Evolutionary conservation across 30 jellyfish, hydroid and myxozoan genomes (phyloP).

Genomic region (Sanderia malayensis): DNA sequence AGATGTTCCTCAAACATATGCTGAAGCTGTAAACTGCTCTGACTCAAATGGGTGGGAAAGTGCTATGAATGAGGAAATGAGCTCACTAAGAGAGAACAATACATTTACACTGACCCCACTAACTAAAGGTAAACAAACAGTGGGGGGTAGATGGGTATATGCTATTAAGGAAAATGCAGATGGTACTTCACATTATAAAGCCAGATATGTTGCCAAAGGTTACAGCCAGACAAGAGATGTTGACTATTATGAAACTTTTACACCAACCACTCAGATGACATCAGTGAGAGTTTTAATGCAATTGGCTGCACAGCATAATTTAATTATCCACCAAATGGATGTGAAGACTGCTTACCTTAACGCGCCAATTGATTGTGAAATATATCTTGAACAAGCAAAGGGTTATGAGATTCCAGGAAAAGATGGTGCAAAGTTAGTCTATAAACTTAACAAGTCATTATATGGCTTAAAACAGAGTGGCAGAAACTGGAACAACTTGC

Average conservation of each 20-base stretch:
- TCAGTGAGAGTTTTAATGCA: background rate
- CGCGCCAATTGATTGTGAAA: slow-evolving; percentile 56
- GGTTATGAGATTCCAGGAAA: slow-evolving; percentile 31
- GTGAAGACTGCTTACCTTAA: slow-evolving; percentile 21
- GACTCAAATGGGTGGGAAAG: slow-evolving; percentile 44
- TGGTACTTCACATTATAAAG: slow-evolving; percentile 13
- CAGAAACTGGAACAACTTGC: slow-evolving; percentile 18
- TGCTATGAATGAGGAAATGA: slow-evolving; percentile 62
- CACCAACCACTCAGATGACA: background rate
- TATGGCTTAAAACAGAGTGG: slow-evolving; percentile 38
- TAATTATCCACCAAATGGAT: background rate
- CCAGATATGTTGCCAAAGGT: slow-evolving; percentile 44
- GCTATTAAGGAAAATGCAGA: slow-evolving; percentile 1
- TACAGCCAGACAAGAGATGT: slow-evolving; percentile 6
- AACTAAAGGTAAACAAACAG: slow-evolving; percentile 10
- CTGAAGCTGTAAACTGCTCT: slow-evolving; percentile 31
- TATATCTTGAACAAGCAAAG: slow-evolving; percentile 35
- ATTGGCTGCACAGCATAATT: background rate
- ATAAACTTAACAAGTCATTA: slow-evolving; percentile 18
- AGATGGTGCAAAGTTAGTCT: slow-evolving; percentile 18
- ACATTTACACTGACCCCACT: slow-evolving; percentile 4
- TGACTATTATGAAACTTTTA: slow-evolving; percentile 7
- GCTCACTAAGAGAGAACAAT: slow-evolving; percentile 15
- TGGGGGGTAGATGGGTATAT: slow-evolving; percentile 38
- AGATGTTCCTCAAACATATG: slow-evolving; percentile 9